Percentiles rank a stretch among this genome's conserved stretches.
Conservation (phyloP, 2,797 vertebrate species). For the Eulemur coronatus region DNA sequence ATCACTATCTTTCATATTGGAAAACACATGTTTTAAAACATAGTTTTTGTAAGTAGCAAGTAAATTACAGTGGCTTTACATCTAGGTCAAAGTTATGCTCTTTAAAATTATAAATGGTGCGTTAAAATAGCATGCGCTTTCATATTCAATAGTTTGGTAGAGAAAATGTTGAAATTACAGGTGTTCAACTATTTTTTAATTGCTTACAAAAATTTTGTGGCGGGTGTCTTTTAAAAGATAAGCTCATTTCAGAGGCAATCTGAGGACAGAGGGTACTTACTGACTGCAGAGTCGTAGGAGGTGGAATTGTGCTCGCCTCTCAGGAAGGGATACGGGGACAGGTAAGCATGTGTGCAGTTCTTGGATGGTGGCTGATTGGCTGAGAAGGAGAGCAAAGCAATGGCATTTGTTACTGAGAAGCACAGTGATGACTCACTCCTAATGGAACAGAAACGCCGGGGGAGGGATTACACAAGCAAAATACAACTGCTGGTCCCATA, state of each 20-base stretch:
- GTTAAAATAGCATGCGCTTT: background rate
- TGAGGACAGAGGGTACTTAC: slow-evolving; percentile 87
- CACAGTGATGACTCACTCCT: background rate
- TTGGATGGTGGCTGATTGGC: slow-evolving; percentile 92
- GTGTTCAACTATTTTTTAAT: background rate
- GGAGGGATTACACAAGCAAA: background rate
- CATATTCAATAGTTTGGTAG: background rate
- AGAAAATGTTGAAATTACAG: background rate
- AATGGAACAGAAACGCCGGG: background rate
- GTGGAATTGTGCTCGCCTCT: slow-evolving; percentile 91
- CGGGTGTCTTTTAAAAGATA: background rate
- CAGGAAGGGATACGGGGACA: slow-evolving; percentile 93
- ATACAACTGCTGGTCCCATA: background rate
- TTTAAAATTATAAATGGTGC: background rate
- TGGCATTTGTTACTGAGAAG: background rate
- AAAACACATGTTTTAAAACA: background rate
- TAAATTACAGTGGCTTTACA: background rate
- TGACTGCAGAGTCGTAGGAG: slow-evolving; percentile 91
- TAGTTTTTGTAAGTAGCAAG: background rate
- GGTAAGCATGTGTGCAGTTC: slow-evolving; percentile 92
- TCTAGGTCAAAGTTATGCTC: background rate
- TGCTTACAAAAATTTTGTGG: background rate
- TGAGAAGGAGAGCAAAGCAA: slow-evolving; percentile 77
- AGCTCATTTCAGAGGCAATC: background rate
- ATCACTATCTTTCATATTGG: background rate